These are phyloP conservation scores for Caradrina kadenii DNA, from an alignment of 2,888 invertebrate species.

Conservation along the genomic window DNA sequence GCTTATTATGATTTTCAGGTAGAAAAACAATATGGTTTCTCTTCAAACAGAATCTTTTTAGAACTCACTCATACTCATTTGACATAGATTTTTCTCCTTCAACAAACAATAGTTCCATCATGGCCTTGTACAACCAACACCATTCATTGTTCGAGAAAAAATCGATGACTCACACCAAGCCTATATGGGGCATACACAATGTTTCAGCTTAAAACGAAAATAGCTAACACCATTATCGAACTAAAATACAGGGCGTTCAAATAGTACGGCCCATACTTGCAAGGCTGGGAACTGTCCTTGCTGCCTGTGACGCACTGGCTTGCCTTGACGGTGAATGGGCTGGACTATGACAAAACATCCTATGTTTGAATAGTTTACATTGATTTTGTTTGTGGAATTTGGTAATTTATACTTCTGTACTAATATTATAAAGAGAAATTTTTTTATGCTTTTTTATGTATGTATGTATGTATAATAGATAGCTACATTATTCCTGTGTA, in stretches of 20 bases:
- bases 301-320: conserved; percentile 77
- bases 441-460: too few relatives aligned
- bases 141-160: conserved; percentile 28
- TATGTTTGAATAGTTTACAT: conserved; percentile 44
- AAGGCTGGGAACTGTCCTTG: conserved; percentile 73
- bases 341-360: conserved; percentile 65
- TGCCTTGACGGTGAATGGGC: conserved; percentile 76
- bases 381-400: conserved; percentile 17
- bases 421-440: too few relatives aligned
- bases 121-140: conserved; percentile 27
- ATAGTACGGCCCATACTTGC: conserved; percentile 66
- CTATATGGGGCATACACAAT: conserved; percentile 42
- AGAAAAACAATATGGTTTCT: not conserved
- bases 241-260: conserved; percentile 77
- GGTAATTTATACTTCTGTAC: too few relatives aligned
- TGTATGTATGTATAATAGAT: too few relatives aligned
- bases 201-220: conserved; percentile 67
- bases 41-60: not conserved
- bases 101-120: not conserved
- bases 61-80: not conserved
- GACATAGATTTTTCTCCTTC: not conserved
- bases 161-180: conserved; percentile 46
- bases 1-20: not conserved
- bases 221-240: conserved; percentile 70
- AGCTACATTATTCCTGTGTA: too few relatives aligned